Conservation (phyloP, 2,113 vertebrate genomes). For the Apteryx owenii region DNA sequence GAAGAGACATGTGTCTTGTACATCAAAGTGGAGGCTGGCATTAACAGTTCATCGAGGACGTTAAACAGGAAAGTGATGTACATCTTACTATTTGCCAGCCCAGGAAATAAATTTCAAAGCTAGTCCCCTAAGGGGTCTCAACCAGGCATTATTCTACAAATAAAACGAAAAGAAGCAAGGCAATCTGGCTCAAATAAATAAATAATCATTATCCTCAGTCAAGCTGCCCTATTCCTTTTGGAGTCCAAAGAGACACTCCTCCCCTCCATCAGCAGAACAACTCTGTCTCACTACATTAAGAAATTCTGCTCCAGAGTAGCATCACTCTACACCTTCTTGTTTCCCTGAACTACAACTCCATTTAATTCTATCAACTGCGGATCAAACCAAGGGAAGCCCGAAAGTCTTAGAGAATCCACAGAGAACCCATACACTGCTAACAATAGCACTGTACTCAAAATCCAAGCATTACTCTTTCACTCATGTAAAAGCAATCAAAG, state of each 20-base stretch:
- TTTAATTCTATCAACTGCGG: neutral
- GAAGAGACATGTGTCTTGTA: neutral
- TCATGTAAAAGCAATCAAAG: neutral
- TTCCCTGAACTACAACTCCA: neutral
- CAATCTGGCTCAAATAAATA: neutral
- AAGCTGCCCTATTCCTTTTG: neutral
- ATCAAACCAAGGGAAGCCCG: neutral
- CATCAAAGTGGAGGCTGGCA: neutral
- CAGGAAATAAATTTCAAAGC: neutral
- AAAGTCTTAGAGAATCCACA: neutral
- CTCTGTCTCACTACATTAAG: neutral
- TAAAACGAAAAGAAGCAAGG: neutral
- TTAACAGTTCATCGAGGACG: neutral
- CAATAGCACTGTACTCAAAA: neutral
- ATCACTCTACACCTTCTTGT: neutral
- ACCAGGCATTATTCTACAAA: neutral
- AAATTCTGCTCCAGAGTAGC: neutral
- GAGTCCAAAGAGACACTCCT: neutral
- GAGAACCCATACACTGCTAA: neutral
- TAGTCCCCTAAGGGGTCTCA: neutral
- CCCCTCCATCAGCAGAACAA: neutral
- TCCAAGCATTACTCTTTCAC: neutral
- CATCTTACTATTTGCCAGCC: neutral
- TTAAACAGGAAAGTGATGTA: neutral
- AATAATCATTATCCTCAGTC: neutral